These are phyloP conservation scores for Propithecus perrieri DNA, from an alignment of 2,797 vertebrate genomes.

Conservation along the genomic window DNA sequence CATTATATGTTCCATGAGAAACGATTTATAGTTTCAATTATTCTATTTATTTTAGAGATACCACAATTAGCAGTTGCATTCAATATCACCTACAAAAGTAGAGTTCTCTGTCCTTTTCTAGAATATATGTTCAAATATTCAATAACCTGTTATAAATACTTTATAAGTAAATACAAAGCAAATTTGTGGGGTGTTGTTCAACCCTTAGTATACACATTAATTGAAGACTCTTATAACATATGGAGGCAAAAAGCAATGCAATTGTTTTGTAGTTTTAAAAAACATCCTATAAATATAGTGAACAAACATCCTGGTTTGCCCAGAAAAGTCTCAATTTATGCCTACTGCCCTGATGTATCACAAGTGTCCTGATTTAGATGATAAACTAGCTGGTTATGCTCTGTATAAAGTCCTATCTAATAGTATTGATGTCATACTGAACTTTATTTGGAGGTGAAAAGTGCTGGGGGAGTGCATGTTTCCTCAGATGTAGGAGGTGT, in stretches of 20 bases:
- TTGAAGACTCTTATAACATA: not conserved
- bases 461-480: fast-evolving
- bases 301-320: not conserved
- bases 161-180: not conserved
- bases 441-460: not conserved
- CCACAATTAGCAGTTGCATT: not conserved
- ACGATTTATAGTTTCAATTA: not conserved
- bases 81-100: not conserved
- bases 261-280: not conserved
- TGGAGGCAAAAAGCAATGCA: not conserved
- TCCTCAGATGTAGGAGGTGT: not conserved
- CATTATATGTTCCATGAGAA: not conserved
- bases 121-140: not conserved
- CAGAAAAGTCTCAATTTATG: not conserved
- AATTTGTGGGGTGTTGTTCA: not conserved
- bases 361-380: not conserved
- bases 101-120: not conserved
- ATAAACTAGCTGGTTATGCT: not conserved
- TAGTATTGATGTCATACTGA: not conserved
- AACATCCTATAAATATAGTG: not conserved
- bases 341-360: not conserved
- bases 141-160: not conserved
- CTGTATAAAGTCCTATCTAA: not conserved
- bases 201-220: not conserved
- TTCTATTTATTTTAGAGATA: not conserved